Evolutionary conservation across 2,113 vertebrate genomes (phyloP).

Genomic region (Serinus canaria): DNA sequence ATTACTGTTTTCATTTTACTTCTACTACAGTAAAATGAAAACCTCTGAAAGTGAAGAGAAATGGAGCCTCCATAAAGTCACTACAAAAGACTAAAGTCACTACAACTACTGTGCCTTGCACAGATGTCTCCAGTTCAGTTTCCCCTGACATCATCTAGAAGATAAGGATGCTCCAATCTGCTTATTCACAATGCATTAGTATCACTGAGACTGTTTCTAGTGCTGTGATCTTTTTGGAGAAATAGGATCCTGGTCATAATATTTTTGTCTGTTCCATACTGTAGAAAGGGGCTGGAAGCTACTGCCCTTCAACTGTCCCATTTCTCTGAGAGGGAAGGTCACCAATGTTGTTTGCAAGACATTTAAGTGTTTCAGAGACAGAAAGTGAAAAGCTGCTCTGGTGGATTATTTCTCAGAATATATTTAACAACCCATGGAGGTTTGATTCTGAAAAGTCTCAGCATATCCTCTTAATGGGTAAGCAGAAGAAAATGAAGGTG

Average conservation of each 20-base stretch:
- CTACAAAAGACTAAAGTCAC: neutral
- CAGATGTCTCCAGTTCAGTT: neutral
- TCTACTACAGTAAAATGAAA: conserved; percentile 5
- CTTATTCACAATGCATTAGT: neutral
- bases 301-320: neutral
- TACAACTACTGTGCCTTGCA: neutral
- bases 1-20: neutral
- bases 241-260: neutral
- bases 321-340: neutral
- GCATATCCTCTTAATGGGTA: neutral
- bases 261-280: neutral
- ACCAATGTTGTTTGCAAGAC: neutral
- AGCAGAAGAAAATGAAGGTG: neutral
- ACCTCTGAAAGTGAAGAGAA: neutral
- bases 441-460: neutral
- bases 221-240: neutral
- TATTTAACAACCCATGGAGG: neutral
- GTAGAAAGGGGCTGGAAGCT: neutral
- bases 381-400: neutral
- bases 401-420: neutral
- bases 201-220: neutral
- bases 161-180: neutral
- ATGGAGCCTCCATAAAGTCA: neutral
- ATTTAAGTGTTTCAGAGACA: neutral
- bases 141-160: neutral